Percentiles rank a stretch among this genome's conserved stretches.
Evolutionary conservation across 2,888 invertebrate genomes (phyloP).

Genomic region (Pristionchus mayeri): DNA sequence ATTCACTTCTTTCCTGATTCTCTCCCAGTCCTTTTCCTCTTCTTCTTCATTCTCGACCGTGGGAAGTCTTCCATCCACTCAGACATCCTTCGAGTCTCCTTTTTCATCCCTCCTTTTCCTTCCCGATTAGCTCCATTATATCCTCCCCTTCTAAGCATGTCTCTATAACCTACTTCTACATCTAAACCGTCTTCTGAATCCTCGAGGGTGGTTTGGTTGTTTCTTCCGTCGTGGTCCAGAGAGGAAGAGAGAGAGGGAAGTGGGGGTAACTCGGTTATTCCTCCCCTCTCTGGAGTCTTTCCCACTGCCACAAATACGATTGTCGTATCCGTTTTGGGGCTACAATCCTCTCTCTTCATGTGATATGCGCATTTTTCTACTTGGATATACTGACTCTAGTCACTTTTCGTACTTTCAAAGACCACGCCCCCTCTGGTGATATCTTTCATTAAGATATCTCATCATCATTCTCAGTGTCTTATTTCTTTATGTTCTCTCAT

Average conservation of each 20-base stretch:
- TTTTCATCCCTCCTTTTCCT: not conserved
- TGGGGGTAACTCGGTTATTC: constrained; percentile 35
- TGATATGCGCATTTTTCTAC: not conserved
- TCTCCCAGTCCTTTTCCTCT: constrained; percentile 24
- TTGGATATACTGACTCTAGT: not conserved
- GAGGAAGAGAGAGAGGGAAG: not conserved
- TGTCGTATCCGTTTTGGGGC: not conserved
- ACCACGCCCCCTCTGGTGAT: not conserved
- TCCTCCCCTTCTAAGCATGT: not conserved
- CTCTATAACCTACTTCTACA: not conserved
- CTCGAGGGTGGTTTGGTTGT: no score
- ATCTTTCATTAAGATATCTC: not conserved
- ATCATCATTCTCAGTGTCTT: not conserved
- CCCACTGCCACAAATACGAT: constrained; percentile 15
- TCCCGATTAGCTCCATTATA: constrained; percentile 16
- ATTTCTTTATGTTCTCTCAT: no score
- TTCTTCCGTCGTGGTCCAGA: not conserved
- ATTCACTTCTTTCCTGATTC: not conserved
- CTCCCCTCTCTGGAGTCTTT: not conserved
- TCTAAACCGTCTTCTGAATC: not conserved
- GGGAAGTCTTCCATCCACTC: not conserved
- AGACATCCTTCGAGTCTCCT: not conserved
- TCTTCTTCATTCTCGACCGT: constrained; percentile 28
- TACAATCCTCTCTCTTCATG: not conserved
- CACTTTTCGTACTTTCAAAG: not conserved